Percentiles rank a stretch among this genome's conserved stretches.
Evolutionary conservation across 2,113 vertebrate species (phyloP).

Genomic region (Cygnus buccinator): DNA sequence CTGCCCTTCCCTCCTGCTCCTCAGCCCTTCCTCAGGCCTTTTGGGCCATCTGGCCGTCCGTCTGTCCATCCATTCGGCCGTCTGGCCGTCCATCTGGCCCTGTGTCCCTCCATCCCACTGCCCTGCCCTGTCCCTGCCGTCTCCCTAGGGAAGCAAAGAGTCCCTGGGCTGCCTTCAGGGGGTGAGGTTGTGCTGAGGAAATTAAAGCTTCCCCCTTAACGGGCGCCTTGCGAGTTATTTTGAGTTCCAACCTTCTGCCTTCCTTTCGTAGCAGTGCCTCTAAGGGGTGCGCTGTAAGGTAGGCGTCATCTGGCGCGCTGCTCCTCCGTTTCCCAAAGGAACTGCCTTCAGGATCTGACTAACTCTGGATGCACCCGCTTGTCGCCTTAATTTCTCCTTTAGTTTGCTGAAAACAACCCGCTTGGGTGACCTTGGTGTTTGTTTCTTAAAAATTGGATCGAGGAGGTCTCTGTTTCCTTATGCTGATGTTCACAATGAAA

Average conservation of each 20-base stretch:
- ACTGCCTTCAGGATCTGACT: conserved; percentile 11
- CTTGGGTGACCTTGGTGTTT: rapidly evolving
- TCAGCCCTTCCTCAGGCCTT: background rate
- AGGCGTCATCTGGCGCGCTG: background rate
- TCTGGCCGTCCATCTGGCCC: background rate
- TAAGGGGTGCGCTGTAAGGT: background rate
- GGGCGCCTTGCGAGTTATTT: background rate
- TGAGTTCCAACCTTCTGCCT: background rate
- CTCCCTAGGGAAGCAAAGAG: background rate
- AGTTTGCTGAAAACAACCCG: background rate
- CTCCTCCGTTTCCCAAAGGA: background rate
- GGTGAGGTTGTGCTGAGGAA: background rate
- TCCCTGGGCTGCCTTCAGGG: background rate
- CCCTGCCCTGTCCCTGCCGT: too few relatives aligned
- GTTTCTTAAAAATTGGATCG: background rate
- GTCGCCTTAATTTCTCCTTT: background rate
- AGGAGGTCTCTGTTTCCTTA: background rate
- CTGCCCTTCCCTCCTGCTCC: background rate
- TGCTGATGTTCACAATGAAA: rapidly evolving
- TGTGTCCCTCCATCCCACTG: background rate
- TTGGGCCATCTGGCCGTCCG: too few relatives aligned
- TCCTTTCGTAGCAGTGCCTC: background rate
- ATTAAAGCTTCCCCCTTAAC: too few relatives aligned
- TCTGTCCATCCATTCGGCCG: too few relatives aligned
- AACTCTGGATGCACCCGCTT: conserved; percentile 42